Evolutionary conservation across 1,140 invertebrate genomes (phyloP), one percentile per base, ranked within the genome.

Genomic region (Leptinotarsa defecta): DNA sequence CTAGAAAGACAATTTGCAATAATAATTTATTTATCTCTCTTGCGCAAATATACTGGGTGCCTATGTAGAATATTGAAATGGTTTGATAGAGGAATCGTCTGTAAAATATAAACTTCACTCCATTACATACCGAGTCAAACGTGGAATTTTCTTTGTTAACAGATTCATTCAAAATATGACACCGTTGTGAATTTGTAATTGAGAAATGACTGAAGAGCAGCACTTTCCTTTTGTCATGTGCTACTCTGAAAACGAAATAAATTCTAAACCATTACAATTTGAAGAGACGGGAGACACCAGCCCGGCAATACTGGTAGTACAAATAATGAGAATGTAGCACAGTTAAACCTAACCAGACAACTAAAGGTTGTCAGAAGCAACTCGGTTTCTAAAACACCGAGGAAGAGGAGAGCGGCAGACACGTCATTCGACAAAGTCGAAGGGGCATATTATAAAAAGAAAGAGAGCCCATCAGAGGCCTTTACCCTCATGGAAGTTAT

Each of bases 401-500:
- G 83, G n/a, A 34, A 48, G 8, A 68, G 19, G 5, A 84, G 27
- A 5, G 27, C 2, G 5, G 27, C 27, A 24, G 22, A 24, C 22
- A 24, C 22, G 22, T 24, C 2, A 24, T 24, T 24, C 3, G 3
- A 24, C 22, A 1, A 62, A 84, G 2, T 68, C 77, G 22, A 77
- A 65, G n/a, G 74, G 74, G 22, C 63, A 13, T 65, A 65, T 19
- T 22, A 22, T 1, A 15, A 64, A 13, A 64, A 64, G 63, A 64
- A 64, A 64, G 63, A 64, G 19, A 64, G 63, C 6, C 63, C 63
- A n/a, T n/a, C n/a, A 17, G 63, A 64, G 20, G 63, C 63, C 62
- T 64, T 64, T 15, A 64, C 19, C 13, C 19, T 22, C 3, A n/a
- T n/a, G 20, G n/a, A 65, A 62, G 83, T 83, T 0, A 81, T 84